Percentiles rank a stretch among this genome's conserved stretches.
These are phyloP conservation scores for Eristalis intricaria DNA, from an alignment of 2,888 invertebrate species.

Conservation along the genomic window DNA sequence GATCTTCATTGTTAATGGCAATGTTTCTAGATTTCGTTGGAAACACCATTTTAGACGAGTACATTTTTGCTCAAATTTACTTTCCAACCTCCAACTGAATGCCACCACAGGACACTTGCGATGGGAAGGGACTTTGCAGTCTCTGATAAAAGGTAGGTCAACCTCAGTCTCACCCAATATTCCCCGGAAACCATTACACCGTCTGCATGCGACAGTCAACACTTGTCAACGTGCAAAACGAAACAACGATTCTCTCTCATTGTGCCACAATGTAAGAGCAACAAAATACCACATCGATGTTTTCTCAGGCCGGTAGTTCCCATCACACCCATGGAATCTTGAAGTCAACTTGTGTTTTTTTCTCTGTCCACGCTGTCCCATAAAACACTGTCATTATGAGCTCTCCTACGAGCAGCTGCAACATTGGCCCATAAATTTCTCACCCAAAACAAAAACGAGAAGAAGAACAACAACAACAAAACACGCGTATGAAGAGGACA, in stretches of 20 bases:
- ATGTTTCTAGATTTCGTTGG: too few relatives aligned
- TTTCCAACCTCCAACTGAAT: too few relatives aligned
- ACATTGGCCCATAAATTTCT: constrained; percentile 42
- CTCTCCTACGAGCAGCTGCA: constrained; percentile 41
- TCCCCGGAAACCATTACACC: not conserved
- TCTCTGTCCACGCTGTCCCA: not conserved
- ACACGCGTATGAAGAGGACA: constrained; percentile 10
- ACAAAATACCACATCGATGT: not conserved
- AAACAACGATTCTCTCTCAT: not conserved
- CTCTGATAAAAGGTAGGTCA: not conserved
- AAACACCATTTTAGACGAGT: too few relatives aligned
- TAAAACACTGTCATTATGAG: constrained; percentile 27
- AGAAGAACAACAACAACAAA: not conserved
- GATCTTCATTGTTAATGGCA: too few relatives aligned
- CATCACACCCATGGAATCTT: constrained; percentile 25
- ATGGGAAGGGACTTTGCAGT: not conserved
- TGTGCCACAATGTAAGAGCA: not conserved
- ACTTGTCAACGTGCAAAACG: not conserved
- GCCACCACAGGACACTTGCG: too few relatives aligned
- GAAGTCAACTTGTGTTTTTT: not conserved
- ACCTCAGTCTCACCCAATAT: not conserved
- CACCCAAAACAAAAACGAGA: constrained; percentile 2
- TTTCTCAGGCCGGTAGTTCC: constrained; percentile 16
- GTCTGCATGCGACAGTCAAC: not conserved
- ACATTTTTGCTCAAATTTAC: too few relatives aligned